Base-by-base conservation (phyloP, 1,140 invertebrate species). In the Propsilocerus akamusi region DNA sequence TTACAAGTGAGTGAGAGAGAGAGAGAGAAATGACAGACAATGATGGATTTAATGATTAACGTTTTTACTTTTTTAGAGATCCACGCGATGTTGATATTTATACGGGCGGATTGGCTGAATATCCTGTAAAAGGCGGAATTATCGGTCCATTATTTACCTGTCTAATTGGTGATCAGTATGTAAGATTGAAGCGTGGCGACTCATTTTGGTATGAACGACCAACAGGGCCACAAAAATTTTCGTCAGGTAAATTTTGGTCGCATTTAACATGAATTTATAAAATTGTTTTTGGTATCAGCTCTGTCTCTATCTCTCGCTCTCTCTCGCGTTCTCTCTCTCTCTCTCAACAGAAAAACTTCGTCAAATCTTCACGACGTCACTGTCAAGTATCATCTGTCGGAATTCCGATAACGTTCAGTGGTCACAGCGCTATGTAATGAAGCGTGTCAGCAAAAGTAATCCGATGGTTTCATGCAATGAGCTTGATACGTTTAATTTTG, bases 11-110 rank as follows among this genome's bases (percentile, higher is more conserved):
- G 61, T 58, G 17, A 8, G n/a, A n/a, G n/a, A n/a, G n/a, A n/a
- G n/a, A n/a, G n/a, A n/a, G n/a, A n/a, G n/a, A n/a, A n/a, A n/a
- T 48, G 25, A 11, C 41, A 51, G 41, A 26, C 12, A n/a, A 25
- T 34, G 4, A 22, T 24, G 10, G 5, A 25, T 48, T 41, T 41
- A 25, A 51, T 24, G 12, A 12, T 32, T 34, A 1, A n/a, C n/a
- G n/a, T 17, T 48, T 48, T 12, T 20, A 2, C 17, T 51, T 55
- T 63, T 57, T 32, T 56, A 83, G 80, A 30, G 64, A 69, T 3
- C 79, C 91, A 0, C 77, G 87, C 30, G 90, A 94, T 60, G 74
- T 93, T 4, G 91, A 96, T 62, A 60, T 93, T 6, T 93, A 92
- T 60, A 86, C 86, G 1, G 87, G 86, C 0, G 78, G 81, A 0